These are phyloP conservation scores for Mastomys coucha DNA, from an alignment of 2,113 vertebrate genomes.

Conservation along the genomic window DNA sequence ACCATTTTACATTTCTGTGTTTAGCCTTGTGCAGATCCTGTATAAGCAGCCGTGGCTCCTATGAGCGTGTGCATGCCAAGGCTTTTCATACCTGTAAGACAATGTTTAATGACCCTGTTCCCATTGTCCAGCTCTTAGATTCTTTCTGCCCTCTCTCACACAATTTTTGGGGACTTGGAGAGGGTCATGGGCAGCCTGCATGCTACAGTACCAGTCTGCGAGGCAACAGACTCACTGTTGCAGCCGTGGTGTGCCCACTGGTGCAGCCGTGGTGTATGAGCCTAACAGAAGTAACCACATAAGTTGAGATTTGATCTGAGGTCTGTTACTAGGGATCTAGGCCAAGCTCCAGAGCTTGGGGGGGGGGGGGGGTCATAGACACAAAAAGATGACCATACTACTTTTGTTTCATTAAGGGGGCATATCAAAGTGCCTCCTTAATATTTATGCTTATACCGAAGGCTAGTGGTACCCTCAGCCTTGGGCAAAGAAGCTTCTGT, in stretches of 20 bases:
- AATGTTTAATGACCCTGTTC: background rate
- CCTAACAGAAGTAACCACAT: background rate
- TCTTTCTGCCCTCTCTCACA: background rate
- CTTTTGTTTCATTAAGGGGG: background rate
- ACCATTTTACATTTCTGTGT: background rate
- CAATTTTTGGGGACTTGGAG: background rate
- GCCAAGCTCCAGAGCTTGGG: background rate
- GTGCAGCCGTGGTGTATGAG: too few species aligned
- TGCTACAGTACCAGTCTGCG: background rate
- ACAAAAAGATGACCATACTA: background rate
- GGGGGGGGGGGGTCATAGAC: background rate
- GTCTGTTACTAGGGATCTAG: background rate
- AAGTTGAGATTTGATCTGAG: background rate
- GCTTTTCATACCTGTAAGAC: background rate
- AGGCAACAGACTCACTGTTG: background rate
- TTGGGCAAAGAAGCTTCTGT: background rate
- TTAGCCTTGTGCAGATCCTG: background rate
- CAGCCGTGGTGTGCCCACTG: too few species aligned
- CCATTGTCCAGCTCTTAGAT: background rate
- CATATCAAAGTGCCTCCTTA: background rate
- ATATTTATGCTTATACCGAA: background rate
- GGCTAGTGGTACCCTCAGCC: background rate
- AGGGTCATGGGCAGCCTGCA: background rate
- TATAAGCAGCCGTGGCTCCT: background rate
- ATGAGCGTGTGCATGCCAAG: background rate